Evolutionary conservation across 2,888 invertebrate species (phyloP), one percentile per base, ranked within the genome.

Genomic region (Netelia melanura): DNA sequence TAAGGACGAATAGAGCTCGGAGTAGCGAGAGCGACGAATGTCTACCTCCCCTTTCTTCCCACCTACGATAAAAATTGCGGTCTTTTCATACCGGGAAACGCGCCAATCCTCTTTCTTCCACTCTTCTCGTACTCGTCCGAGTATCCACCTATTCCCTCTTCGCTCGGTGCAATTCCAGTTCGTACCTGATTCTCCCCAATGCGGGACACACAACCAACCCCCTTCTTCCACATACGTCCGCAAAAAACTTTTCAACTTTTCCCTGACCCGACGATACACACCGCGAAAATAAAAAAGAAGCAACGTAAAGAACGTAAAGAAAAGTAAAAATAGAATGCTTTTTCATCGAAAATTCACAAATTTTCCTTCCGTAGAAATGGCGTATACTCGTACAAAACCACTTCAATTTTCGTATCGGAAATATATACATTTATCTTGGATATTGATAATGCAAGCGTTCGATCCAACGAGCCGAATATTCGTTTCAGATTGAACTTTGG

Each of bases 11-110:
- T 58, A 67, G 62, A 48, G 62, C 56, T 54, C 78, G 52, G 67
- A 62, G 74, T 78, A 61, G 83, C 38, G 52, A 68, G 52, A 72
- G 43, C 83, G 72, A 74, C 30, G 72, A 38, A 38, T 6, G 38
- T 38, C 38, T 38, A 6, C 38, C 23, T 52, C 23, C 76, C 54
- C 78, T 65, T 71, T 48, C 76, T 64, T 72, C 68, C 68, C 67
- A 82, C 72, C 70, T 79, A 70, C 76, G 76, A 86, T 84, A 86
- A 87, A 86, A 87, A 87, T 87, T 84, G 80, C 77, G 21, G 81
- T 80, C 81, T 75, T 85, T 85, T 85, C 83, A 81, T 78, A 67
- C 52, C 62, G 65, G 43, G 44, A 56, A 77, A 61, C 71, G 72
- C 75, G 79, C 67, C 79, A 75, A 84, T 71, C 58, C 75, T 76